phyloP scores from a whole-genome alignment of 2,113 vertebrate genomes.

The Ammodytes marinus region DNA sequence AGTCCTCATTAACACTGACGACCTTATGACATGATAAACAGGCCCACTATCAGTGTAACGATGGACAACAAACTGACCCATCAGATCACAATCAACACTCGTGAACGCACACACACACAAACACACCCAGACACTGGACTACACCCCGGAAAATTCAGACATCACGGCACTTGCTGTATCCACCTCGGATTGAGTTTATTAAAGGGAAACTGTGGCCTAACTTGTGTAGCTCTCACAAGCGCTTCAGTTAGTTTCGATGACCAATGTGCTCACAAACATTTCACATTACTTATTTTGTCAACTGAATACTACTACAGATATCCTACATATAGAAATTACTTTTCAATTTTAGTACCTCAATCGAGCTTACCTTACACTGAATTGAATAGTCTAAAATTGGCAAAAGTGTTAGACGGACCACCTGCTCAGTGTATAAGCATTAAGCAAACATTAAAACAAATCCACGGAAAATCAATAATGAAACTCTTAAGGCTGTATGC shows the following conservation, averaged over 20 bases:
- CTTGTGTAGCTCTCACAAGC: background rate
- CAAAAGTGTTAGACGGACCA: too few species aligned
- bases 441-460: background rate
- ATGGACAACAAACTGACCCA: constrained; percentile 64
- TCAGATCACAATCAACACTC: constrained; percentile 70
- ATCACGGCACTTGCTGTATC: constrained; percentile 7
- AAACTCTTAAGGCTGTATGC: background rate
- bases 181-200: background rate
- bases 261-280: background rate
- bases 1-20: constrained; percentile 72
- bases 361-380: too few species aligned
- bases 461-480: background rate
- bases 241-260: background rate
- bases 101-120: constrained; percentile 12
- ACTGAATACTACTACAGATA: too few species aligned
- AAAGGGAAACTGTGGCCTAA: background rate
- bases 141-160: constrained; percentile 51
- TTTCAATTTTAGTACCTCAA: too few species aligned
- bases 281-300: too few species aligned
- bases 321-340: too few species aligned
- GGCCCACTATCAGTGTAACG: constrained; percentile 68
- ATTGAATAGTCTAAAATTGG: too few species aligned
- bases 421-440: too few species aligned
- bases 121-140: constrained; percentile 19
- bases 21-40: constrained; percentile 74